Evolutionary conservation across 2,113 vertebrate genomes (phyloP), one percentile per base, ranked within the genome.

Genomic region (Cisticola juncidis): DNA sequence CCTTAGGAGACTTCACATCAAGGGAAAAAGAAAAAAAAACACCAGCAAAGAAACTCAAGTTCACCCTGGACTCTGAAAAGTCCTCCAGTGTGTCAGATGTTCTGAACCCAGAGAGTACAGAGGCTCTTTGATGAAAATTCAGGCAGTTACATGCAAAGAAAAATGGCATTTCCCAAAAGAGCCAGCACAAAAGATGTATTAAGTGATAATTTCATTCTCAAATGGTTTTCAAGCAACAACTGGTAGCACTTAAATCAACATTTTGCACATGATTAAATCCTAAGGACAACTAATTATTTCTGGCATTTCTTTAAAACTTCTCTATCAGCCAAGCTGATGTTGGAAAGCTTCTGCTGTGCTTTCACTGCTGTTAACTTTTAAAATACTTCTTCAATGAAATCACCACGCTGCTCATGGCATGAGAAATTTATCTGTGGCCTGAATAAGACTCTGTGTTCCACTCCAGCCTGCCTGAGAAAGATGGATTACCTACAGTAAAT

Each of bases 221-320:
- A 92, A 78, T 90, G 65, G 25, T 76, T 95, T 95, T 74, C 2
- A 4, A 88, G 90, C 53, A 93, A 88, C 60, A 93, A 86, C 69
- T 92, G 76, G 93, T 97, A 92, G 93, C 56, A 81, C 72, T 94
- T 94, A 83, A 84, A 96, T 81, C 74, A 93, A 80, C 57, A 92
- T 83, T 94, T 92, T 81, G 68, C 69, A 93, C 80, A 79, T 79
- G 76, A 96, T 94, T 96, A 93, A 90, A 86, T 81, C 88, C 95
- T 93, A 94, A 88, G 72, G 87, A 69, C 61, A 88, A 90, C 57
- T 93, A 94, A 95, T 96, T 96, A 93, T 94, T 96, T 83, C 80
- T 96, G 86, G 64, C 40, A 86, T 91, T 94, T 86, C 88, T 84
- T 93, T 95, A 84, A 84, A 88, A 88, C 72, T 78, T 60, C 40